These are phyloP conservation scores for Caracal caracal DNA, from an alignment of 2,113 vertebrate species.

Conservation along the genomic window DNA sequence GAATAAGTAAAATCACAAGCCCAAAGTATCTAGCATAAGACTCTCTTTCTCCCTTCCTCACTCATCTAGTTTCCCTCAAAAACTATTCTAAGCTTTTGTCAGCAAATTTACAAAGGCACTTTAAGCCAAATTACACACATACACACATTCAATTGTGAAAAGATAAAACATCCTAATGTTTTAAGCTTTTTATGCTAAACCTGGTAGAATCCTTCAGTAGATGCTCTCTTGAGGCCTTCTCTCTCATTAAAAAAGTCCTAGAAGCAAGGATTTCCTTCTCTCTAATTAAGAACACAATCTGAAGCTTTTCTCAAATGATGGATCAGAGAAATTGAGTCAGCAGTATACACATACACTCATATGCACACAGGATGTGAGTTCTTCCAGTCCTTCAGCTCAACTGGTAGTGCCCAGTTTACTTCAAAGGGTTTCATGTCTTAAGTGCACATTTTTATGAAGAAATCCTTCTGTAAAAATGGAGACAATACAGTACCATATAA, in stretches of 20 bases:
- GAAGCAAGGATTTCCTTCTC: neutral
- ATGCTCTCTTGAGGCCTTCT: neutral
- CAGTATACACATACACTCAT: neutral
- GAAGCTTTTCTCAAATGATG: neutral
- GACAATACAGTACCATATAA: neutral
- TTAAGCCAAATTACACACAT: neutral
- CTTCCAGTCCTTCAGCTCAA: neutral
- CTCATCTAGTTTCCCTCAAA: neutral
- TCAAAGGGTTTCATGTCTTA: neutral
- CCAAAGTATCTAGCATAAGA: neutral
- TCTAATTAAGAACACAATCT: neutral
- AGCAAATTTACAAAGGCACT: neutral
- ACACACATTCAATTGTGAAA: neutral
- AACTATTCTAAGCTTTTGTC: neutral
- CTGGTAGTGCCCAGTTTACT: neutral
- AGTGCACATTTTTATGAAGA: conserved; percentile 13
- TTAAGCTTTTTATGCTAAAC: neutral
- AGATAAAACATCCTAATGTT: neutral
- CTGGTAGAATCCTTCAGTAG: neutral
- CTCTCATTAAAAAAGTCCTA: neutral
- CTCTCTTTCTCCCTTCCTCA: neutral
- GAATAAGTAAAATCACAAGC: neutral
- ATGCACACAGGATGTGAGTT: neutral
- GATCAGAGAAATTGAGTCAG: neutral
- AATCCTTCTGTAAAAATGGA: neutral